Conservation (phyloP, 2,113 vertebrate genomes). For the Haliaeetus leucogaster region DNA sequence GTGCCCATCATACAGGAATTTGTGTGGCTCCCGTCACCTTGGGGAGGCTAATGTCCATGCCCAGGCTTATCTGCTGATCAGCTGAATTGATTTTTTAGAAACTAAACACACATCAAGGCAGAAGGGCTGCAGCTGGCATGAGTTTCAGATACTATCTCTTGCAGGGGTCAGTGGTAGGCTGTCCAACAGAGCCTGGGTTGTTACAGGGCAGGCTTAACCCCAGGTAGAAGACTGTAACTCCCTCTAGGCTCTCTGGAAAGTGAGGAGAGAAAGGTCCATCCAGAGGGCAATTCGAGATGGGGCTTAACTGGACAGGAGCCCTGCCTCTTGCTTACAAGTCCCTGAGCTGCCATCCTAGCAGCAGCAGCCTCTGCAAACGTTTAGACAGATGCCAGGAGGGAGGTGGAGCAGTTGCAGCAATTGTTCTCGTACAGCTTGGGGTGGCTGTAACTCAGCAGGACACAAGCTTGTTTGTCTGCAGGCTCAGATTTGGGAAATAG, state of each 20-base stretch:
- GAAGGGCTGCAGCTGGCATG: not conserved
- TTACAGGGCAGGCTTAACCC: not conserved
- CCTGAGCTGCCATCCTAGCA: not conserved
- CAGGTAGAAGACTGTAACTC: not conserved
- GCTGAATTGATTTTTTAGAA: not conserved
- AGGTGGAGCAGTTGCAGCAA: not conserved
- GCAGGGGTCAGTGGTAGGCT: not conserved
- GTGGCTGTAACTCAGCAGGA: slow-evolving; percentile 15
- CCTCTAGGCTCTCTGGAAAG: not conserved
- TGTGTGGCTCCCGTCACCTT: not conserved
- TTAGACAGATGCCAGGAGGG: not conserved
- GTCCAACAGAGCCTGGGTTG: not conserved
- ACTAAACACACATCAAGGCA: not conserved
- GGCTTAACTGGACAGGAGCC: not conserved
- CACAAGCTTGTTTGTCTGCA: not conserved
- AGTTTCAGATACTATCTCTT: rapidly evolving
- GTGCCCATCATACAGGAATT: rapidly evolving
- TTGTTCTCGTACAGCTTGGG: not conserved
- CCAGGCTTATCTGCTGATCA: not conserved
- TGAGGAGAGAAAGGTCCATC: not conserved
- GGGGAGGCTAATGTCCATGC: not conserved
- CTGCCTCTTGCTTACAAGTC: not conserved
- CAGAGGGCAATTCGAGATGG: not conserved
- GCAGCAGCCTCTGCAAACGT: not conserved
- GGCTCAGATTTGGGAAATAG: not conserved